Evolutionary conservation across 2,113 vertebrate genomes (phyloP), one percentile per base, ranked within the genome.

Genomic region (Spheniscus mendiculus): DNA sequence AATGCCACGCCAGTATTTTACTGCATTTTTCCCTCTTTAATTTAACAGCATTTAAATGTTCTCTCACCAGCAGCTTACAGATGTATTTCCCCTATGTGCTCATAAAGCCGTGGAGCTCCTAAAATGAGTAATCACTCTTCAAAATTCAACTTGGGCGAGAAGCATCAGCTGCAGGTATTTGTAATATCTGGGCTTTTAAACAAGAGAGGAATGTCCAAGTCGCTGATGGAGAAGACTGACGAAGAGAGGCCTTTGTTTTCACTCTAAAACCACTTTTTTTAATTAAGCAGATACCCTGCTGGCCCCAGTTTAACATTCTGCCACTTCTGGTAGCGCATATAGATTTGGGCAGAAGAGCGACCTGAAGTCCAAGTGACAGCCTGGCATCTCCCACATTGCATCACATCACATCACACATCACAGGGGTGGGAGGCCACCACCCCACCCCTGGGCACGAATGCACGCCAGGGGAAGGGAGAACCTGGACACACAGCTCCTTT

Each of bases 401-500:
- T 53, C n/a, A 85, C 20, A 21, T 56, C 29, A 5, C 21, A 61
- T 9, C 1, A 2, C 20, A 17, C 15, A 13, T 19, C 2, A 6
- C 26, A 56, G 52, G 45, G 32, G 5, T 72, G 26, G 52, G 27
- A 89, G 49, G 26, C 20, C 34, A 36, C 59, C 27, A 27, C 27
- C 21, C 26, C 0, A 55, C 4, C 26, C 9, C 52, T 44, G 38
- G 30, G 30, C 42, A 34, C 0, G 1, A 49, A 74, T 1, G 0
- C 30, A 25, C 0, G 0, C 8, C 11, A 67, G 44, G 16, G 14
- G 29, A 94, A 56, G 52, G 52, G 52, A 76, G 49, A 79, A 40
- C 17, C 34, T 0, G 3, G 52, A 71, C 47, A 84, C 4, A 32
- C 3, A 90, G 29, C 63, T 69, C 40, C 42, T 56, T 91, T 83